A percentile compares a stretch with the other conserved stretches of the same genome.
phyloP scores from a whole-genome alignment of 2,888 invertebrate genomes.

The Xestobium rufovillosum region DNA sequence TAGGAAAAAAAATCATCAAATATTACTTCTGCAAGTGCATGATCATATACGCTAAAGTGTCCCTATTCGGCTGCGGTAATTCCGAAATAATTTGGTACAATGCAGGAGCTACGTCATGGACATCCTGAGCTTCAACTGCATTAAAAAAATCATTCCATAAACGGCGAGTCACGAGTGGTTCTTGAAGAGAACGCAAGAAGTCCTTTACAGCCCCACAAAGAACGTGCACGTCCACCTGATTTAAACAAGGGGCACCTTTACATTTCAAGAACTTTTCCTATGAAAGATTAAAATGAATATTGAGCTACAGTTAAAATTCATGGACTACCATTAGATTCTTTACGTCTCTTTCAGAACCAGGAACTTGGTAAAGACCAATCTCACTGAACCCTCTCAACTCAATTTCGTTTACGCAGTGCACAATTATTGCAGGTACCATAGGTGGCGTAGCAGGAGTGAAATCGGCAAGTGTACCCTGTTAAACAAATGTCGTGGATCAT shows the following conservation, averaged over 20 bases:
- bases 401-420: constrained; percentile 92
- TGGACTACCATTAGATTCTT: constrained; percentile 61
- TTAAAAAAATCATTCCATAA: constrained; percentile 76
- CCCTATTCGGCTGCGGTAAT: constrained; percentile 87
- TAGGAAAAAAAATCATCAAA: too few relatives aligned
- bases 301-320: background rate
- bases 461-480: constrained; percentile 76
- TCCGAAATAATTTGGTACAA: constrained; percentile 71
- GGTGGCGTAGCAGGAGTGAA: constrained; percentile 80
- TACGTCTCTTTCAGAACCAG: constrained; percentile 84
- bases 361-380: constrained; percentile 86
- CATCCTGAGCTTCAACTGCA: constrained; percentile 53
- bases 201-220: constrained; percentile 92
- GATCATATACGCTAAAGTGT: constrained; percentile 88
- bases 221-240: constrained; percentile 71
- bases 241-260: constrained; percentile 74
- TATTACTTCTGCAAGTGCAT: constrained; percentile 76
- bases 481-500: too few relatives aligned
- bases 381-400: constrained; percentile 82
- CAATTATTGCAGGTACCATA: constrained; percentile 89
- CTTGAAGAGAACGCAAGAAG: constrained; percentile 81
- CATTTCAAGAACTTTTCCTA: constrained; percentile 80
- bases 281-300: constrained; percentile 16
- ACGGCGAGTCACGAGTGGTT: constrained; percentile 77
- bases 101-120: constrained; percentile 54